phyloP scores from a whole-genome alignment of 2,797 vertebrate species.

The Mormyrus hasselquistii region DNA sequence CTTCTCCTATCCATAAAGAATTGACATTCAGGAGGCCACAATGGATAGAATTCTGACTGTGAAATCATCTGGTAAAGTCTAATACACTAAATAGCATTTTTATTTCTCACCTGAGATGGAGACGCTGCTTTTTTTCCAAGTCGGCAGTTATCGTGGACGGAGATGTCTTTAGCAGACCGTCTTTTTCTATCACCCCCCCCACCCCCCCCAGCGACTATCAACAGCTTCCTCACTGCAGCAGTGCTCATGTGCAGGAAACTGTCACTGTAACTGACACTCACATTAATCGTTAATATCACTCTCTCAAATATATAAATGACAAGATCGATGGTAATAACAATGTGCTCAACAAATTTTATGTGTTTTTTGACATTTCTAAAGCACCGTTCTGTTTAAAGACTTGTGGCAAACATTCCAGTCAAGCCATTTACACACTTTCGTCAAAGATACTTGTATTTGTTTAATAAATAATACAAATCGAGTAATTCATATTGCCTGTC shows the following conservation, averaged over 20 bases:
- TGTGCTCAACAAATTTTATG: not conserved
- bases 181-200: slow-evolving; percentile 17
- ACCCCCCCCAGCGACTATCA: not conserved
- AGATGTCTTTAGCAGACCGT: slow-evolving; percentile 23
- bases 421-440: not conserved
- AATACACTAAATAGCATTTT: slow-evolving; percentile 19
- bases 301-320: not conserved
- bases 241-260: not conserved
- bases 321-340: not conserved
- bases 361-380: not conserved
- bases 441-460: not conserved
- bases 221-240: not conserved
- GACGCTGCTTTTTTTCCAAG: slow-evolving; percentile 11
- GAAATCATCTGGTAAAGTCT: slow-evolving; percentile 17
- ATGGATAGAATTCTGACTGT: slow-evolving; percentile 4
- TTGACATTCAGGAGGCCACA: not conserved
- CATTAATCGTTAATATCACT: not conserved
- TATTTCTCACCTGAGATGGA: slow-evolving; percentile 32
- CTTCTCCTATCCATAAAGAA: not conserved
- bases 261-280: not conserved
- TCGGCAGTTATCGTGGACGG: slow-evolving; percentile 23
- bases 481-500: not conserved
- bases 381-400: not conserved
- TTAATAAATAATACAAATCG: not conserved
- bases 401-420: not conserved